Conservation (phyloP, 2,113 vertebrate genomes). For the Hippocampus abdominalis region DNA sequence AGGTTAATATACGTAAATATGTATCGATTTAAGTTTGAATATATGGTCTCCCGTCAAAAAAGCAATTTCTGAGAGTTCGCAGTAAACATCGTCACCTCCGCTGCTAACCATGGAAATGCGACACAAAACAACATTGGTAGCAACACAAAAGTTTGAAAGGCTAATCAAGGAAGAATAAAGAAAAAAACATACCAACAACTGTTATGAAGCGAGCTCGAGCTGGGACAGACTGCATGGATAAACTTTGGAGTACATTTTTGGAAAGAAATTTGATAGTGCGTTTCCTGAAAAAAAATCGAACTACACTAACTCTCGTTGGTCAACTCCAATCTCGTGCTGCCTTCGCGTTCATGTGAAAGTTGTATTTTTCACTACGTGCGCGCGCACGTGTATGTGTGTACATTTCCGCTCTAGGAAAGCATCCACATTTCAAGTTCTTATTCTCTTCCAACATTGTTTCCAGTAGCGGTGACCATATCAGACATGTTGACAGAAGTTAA, state of each 20-base stretch:
- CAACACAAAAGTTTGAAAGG: slow-evolving; percentile 12
- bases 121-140: slow-evolving; percentile 26
- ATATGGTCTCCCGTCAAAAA: slow-evolving; percentile 18
- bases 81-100: slow-evolving; percentile 45
- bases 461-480: no score
- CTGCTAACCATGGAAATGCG: slow-evolving; percentile 16
- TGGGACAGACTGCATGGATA: slow-evolving; percentile 25
- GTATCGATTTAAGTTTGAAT: not conserved
- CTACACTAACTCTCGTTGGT: not conserved
- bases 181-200: slow-evolving; percentile 45
- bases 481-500: no score
- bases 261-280: slow-evolving; percentile 18
- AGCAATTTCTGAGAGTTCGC: slow-evolving; percentile 17
- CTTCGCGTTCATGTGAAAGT: slow-evolving; percentile 22
- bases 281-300: slow-evolving; percentile 37
- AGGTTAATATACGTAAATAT: not conserved
- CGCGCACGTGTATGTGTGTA: not conserved
- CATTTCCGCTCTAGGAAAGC: no score
- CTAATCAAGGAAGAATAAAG: not conserved
- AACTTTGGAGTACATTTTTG: not conserved
- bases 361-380: not conserved
- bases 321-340: slow-evolving; percentile 9
- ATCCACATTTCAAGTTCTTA: no score
- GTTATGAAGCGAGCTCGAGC: not conserved
- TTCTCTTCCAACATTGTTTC: no score